Percentiles rank a stretch among this genome's conserved stretches.
Conservation (phyloP, 2,888 invertebrate genomes). For the Oscheius sp. region DNA sequence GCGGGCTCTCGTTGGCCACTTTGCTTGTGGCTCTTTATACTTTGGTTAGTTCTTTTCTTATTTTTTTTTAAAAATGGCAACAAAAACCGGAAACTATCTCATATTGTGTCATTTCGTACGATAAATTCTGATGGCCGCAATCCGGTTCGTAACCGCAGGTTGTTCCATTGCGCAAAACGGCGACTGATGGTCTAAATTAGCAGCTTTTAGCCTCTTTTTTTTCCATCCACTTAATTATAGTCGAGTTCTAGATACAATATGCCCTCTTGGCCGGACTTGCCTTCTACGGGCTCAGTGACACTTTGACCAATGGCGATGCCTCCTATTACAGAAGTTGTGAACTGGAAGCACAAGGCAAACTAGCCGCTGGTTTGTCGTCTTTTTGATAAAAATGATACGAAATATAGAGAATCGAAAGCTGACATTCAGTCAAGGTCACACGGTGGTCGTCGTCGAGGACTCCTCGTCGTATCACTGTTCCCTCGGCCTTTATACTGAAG, state of each 20-base stretch:
- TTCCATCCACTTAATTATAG: background rate
- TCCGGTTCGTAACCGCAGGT: too few species aligned
- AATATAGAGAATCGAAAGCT: slow-evolving; percentile 67
- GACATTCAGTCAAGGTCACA: slow-evolving; percentile 61
- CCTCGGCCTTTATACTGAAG: slow-evolving; percentile 72
- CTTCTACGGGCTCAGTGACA: slow-evolving; percentile 68
- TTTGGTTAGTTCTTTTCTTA: slow-evolving; percentile 59
- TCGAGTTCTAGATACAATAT: slow-evolving; percentile 64
- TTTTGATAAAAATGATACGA: background rate
- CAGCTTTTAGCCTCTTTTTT: background rate
- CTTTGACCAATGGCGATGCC: slow-evolving; percentile 64
- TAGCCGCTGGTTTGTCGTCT: slow-evolving; percentile 59
- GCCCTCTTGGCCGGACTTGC: slow-evolving; percentile 66
- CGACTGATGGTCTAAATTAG: background rate
- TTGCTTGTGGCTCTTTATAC: slow-evolving; percentile 71
- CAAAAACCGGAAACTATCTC: too few species aligned
- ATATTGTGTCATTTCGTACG: too few species aligned
- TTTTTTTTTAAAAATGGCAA: background rate
- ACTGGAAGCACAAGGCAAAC: slow-evolving; percentile 70
- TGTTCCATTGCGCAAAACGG: slow-evolving; percentile 4
- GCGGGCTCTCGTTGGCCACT: slow-evolving; percentile 69
- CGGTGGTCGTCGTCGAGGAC: slow-evolving; percentile 69
- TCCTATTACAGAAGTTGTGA: slow-evolving; percentile 69
- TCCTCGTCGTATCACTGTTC: slow-evolving; percentile 72
- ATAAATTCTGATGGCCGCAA: too few species aligned